Evolutionary conservation across 2,113 vertebrate species (phyloP), one percentile per base, ranked within the genome.

Genomic region (Maccullochella peelii): DNA sequence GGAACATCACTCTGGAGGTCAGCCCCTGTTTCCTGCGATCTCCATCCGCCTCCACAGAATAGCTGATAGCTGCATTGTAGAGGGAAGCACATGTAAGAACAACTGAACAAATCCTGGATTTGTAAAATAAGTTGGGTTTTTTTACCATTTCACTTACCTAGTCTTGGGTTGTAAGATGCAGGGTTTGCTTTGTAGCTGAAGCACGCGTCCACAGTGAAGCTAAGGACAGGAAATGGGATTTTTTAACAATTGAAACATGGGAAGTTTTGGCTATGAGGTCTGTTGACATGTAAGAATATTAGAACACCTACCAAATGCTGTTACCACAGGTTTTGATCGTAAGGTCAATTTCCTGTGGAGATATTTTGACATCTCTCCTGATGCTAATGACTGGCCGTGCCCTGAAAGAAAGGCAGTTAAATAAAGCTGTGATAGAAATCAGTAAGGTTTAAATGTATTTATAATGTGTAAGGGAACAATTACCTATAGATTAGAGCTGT

Each of bases 401-500:
- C 87, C 98, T 99, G 82, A 54, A 91, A 91, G 67, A 92, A 68
- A 65, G n/a, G 49, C 69, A 12, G 58, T 82, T 71, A 61, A 68
- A 47, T 58, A n/a, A 70, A 79, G 61, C 21, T 52, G 21, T 76
- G 27, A 66, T 55, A 71, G 8, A 77, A 71, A 61, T 54, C n/a
- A 27, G 20, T 21, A 9, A 10, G 20, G 49, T 75, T 84, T 42
- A 9, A 58, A 87, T 85, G 23, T 7, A 69, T 18, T 52, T 6
- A 2, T 8, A 30, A 62, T 12, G 5, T 50, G 30, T 57, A 6
- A 65, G 25, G n/a, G 21, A 65, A 76, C 15, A 55, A 40, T 77
- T 89, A 96, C 98, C 98, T 98, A 93, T 96, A 99, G 83, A 99
- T 93, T 5, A 97, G 93, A 11, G 97, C 97, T 16, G 96, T 92